Evolutionary conservation across 2,113 vertebrate species (phyloP).

Genomic region (Seriola rivoliana): DNA sequence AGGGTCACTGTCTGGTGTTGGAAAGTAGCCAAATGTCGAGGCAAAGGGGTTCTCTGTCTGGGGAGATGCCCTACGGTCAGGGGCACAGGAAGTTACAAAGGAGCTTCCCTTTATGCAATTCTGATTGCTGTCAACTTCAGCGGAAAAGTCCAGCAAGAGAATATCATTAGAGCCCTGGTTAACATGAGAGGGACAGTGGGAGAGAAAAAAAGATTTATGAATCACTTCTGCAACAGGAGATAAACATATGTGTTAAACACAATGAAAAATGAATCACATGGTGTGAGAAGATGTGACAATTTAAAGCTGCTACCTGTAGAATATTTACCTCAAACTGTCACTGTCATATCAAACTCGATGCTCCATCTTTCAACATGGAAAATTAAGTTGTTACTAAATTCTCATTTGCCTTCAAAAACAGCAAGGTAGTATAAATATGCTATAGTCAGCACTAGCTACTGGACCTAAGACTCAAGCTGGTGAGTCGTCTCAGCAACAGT

Average conservation of each 20-base stretch:
- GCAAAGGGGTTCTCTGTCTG: slow-evolving; percentile 88
- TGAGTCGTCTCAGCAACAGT: neutral
- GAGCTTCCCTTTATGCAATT: slow-evolving; percentile 91
- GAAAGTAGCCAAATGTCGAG: slow-evolving; percentile 91
- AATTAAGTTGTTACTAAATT: neutral
- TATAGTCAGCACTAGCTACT: neutral
- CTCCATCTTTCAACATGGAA: neutral
- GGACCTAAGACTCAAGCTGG: neutral
- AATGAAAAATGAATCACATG: slow-evolving; percentile 66
- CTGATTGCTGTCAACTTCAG: slow-evolving; percentile 95
- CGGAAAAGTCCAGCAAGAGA: slow-evolving; percentile 96
- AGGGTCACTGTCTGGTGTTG: slow-evolving; percentile 91
- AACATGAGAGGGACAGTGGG: slow-evolving; percentile 83
- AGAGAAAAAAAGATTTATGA: slow-evolving; percentile 60
- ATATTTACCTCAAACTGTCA: neutral
- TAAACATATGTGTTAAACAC: slow-evolving; percentile 48
- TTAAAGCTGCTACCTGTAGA: slow-evolving; percentile 70
- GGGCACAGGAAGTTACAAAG: slow-evolving; percentile 84
- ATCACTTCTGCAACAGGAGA: slow-evolving; percentile 64
- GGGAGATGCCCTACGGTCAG: slow-evolving; percentile 84
- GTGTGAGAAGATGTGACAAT: slow-evolving; percentile 35
- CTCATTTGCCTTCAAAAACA: neutral
- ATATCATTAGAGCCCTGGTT: slow-evolving; percentile 94
- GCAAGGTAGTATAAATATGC: neutral
- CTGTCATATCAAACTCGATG: neutral